These are phyloP conservation scores for Neocloeon triangulifer DNA, from an alignment of 1,140 invertebrate species.

Conservation along the genomic window DNA sequence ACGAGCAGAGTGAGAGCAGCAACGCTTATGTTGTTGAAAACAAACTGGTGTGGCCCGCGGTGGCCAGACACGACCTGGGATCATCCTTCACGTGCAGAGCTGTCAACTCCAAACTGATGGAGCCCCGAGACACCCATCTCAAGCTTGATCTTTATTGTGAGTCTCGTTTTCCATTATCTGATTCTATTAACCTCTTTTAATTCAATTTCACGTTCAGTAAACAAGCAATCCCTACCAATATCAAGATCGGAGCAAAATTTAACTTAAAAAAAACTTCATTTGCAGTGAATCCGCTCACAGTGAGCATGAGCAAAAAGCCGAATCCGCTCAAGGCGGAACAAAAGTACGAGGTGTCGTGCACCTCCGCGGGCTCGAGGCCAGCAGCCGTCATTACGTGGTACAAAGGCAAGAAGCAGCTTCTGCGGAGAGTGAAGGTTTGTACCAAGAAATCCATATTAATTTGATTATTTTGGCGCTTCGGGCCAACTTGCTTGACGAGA, in stretches of 20 bases:
- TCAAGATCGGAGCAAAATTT: too few relatives aligned
- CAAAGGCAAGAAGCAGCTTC: constrained; percentile 49
- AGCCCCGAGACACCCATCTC: constrained; percentile 47
- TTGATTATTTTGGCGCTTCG: background rate
- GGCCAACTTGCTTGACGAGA: background rate
- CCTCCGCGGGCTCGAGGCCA: constrained; percentile 61
- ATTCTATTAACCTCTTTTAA: background rate
- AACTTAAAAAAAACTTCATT: too few relatives aligned
- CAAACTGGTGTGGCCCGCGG: constrained; percentile 43
- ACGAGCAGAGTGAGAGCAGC: constrained; percentile 58
- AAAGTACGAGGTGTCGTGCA: constrained; percentile 53
- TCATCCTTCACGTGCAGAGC: constrained; percentile 67
- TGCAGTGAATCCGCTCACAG: constrained; percentile 56
- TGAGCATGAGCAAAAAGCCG: constrained; percentile 39
- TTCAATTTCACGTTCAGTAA: background rate
- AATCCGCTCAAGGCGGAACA: constrained; percentile 43
- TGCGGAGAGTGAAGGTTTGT: constrained; percentile 46
- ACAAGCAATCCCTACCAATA: too few relatives aligned
- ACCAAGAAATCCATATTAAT: too few relatives aligned
- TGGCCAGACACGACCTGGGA: constrained; percentile 53
- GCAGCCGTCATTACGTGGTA: constrained; percentile 72
- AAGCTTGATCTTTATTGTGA: constrained; percentile 62
- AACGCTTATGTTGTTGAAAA: constrained; percentile 68
- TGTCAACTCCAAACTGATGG: constrained; percentile 53
- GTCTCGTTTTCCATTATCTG: constrained; percentile 17